Evolutionary conservation across 2,113 vertebrate genomes (phyloP).

Genomic region (Candoia aspera): DNA sequence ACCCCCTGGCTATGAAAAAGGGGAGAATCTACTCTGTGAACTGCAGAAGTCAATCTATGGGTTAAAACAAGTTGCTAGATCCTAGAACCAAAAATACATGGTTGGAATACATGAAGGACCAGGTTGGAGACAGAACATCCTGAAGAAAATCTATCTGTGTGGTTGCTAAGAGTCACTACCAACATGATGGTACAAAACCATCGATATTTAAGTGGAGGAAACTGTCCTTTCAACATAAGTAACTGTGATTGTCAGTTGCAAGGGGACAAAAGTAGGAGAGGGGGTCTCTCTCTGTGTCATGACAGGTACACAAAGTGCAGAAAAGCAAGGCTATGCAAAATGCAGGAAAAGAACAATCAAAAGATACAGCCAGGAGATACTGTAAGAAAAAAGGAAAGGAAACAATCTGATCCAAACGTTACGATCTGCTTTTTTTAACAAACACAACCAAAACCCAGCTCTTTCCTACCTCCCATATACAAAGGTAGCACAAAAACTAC

Average conservation of each 20-base stretch:
- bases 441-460: neutral
- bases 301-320: neutral
- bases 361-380: neutral
- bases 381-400: neutral
- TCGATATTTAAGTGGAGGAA: neutral
- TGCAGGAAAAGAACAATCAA: neutral
- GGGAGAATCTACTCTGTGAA: too few relatives aligned
- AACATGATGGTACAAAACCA: neutral
- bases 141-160: neutral
- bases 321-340: neutral
- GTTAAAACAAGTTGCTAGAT: too few relatives aligned
- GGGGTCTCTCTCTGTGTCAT: neutral
- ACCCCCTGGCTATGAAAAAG: too few relatives aligned
- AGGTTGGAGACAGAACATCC: neutral
- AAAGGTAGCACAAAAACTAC: neutral
- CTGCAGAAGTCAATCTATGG: too few relatives aligned
- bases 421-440: neutral
- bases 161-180: neutral
- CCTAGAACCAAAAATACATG: too few relatives aligned
- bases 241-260: neutral
- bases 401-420: neutral
- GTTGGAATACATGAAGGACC: neutral
- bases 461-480: neutral
- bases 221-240: neutral
- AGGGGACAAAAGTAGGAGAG: neutral